Evolutionary conservation across 2,888 invertebrate species (phyloP), one percentile per base, ranked within the genome.

Genomic region (Drosophila pegasa): DNA sequence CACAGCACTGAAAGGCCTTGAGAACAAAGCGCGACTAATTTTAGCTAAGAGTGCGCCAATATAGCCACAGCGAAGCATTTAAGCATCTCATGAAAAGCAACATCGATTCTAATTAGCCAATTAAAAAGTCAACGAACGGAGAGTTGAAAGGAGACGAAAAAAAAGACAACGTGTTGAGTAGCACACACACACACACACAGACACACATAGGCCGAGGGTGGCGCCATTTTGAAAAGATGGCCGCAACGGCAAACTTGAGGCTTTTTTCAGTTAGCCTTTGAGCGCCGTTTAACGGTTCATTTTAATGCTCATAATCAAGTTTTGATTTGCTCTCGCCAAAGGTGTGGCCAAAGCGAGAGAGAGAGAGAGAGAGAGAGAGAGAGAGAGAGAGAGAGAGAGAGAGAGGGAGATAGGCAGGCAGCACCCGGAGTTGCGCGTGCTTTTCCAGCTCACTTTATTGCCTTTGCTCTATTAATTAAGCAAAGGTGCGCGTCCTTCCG

Each of bases 71-170:
- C 18, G 38, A 35, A 22, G 29, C 41, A 29, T 41, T 4, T 10
- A 18, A 20, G 31, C 33, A 25, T 37, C 0, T 9, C 14, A 18
- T 16, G 4, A 18, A 8, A 20, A 22, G 20, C 29, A n/a, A 8
- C 47, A 29, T 20, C 14, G 41, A 52, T 43, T 63, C 50, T 51
- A 47, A 65, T 54, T 47, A 43, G 43, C 48, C 56, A 37, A 79
- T 86, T 82, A 66, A 38, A 60, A 69, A 86, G 87, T 69, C 83
- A 80, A 82, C 61, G 66, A 60, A 78, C 71, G 76, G 33, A 5
- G 25, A 14, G 12, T 20, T 22, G 2, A 40, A 67, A 22, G 47
- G n/a, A 33, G 27, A 29, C 16, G 16, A 8, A 14, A 27, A 60
- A 29, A 71, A 54, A 57, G 40, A 35, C 31, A 45, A 35, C 31